These are phyloP conservation scores for Iguana delicatissima DNA, from an alignment of 2,797 vertebrate genomes.

Conservation along the genomic window DNA sequence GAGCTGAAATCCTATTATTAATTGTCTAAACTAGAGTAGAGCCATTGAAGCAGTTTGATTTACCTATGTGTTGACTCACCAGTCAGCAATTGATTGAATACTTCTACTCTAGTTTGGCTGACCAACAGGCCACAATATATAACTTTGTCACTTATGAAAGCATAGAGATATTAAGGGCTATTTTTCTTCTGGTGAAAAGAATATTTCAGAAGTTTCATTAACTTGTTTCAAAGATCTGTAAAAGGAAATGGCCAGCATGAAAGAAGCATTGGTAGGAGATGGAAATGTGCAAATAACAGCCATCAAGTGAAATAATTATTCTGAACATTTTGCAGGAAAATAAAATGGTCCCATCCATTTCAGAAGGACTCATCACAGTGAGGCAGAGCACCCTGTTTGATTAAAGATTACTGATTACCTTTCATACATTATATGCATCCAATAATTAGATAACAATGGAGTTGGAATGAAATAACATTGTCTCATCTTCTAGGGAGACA, in stretches of 20 bases:
- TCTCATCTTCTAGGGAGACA: conserved; percentile 80
- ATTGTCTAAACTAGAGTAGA: too few species aligned
- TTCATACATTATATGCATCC: conserved; percentile 83
- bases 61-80: too few species aligned
- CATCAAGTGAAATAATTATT: conserved; percentile 85
- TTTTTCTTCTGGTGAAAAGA: conserved; percentile 35
- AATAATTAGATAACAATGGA: conserved; percentile 85
- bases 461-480: conserved; percentile 80
- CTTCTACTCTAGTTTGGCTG: not conserved
- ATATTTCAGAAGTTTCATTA: conserved; percentile 56
- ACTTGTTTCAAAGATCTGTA: conserved; percentile 50
- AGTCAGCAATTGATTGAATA: not conserved
- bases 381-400: conserved; percentile 79
- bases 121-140: not conserved
- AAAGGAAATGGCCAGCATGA: conserved; percentile 53
- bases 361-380: conserved; percentile 77
- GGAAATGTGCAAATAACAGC: conserved; percentile 76
- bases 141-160: conserved; percentile 13
- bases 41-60: too few species aligned
- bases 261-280: conserved; percentile 65
- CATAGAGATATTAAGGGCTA: not conserved
- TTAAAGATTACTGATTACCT: conserved; percentile 82
- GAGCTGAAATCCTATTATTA: too few species aligned
- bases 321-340: conserved; percentile 80
- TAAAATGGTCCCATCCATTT: conserved; percentile 82